Evolutionary conservation across 2,888 invertebrate species (phyloP), one percentile per base, ranked within the genome.

Genomic region (Parascotia fuliginaria): DNA sequence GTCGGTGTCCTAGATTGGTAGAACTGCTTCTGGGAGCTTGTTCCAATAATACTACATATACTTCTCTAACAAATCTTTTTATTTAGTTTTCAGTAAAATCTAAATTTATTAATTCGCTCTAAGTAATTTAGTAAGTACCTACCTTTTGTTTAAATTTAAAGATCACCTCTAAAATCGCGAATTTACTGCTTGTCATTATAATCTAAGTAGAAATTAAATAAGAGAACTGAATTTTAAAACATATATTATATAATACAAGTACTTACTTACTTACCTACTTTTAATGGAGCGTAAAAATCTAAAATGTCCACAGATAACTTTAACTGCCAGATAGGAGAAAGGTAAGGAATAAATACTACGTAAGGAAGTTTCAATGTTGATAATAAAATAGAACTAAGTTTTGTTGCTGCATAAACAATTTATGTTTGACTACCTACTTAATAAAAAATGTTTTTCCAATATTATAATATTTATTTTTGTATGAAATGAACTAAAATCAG

Each of bases 271-370:
- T n/a, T n/a, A n/a, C n/a, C n/a, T n/a, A n/a, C n/a, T n/a, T n/a
- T 16, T 6, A 46, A 36, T 9, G 19, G 24, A 34, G 47, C 47
- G 33, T 49, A 15, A 33, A 27, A 31, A n/a, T n/a, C 15, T 38
- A 39, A 46, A 41, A 43, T 60, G 64, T 63, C 64, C 68, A 47
- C 45, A 38, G 29, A 48, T 32, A 56, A n/a, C n/a, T n/a, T n/a
- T n/a, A n/a, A 64, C 58, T 67, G 68, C 68, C 68, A 60, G 39
- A 12, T 66, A 65, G 44, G 12, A 44, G 7, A 61, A 63, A 50
- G 32, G 15, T 24, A 39, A 48, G 37, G 7, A 52, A 28, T 27
- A 27, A 6, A 7, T 6, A 6, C 6, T 24, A 24, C 34, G 19
- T 42, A 47, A 34, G 40, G 51, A 45, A 38, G 37, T 45, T 24